Evolutionary conservation across 2,888 invertebrate species (phyloP), one percentile per base, ranked within the genome.

Genomic region (Palloptera scutellata): DNA sequence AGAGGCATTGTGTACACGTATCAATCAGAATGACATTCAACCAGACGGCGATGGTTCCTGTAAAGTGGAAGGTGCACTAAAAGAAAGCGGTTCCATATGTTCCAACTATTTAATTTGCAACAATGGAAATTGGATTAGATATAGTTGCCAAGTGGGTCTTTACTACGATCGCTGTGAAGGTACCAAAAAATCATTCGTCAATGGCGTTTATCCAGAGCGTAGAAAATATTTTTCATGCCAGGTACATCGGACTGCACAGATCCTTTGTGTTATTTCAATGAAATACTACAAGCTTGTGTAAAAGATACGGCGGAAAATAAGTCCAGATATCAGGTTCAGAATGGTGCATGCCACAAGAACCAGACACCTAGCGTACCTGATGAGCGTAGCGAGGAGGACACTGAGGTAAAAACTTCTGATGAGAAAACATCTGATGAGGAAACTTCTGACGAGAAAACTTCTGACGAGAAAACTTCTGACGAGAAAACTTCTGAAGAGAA

Each of bases 181-280:
- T 42, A 67, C 72, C 1, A 66, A 40, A 0, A n/a, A 68, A 1
- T 20, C 64, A 41, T 78, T 76, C 64, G 77, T 75, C 10, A 78
- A 77, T 67, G 61, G 69, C 3, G 74, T 73, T 2, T 70, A 72
- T 45, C 8, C 66, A 15, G 51, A 53, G 2, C 77, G 78, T 60
- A 43, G 40, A 13, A 43, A 53, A n/a, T 75, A 74, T 69, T 64
- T 17, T 1, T 45, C 55, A 9, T 76, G 76, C 51, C 15, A 40
- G 59, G 60, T 1, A 66, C 53, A 13, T 71, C 66, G 8, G 3
- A 4, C 0, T 76, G 77, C 43, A 0, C 15, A 1, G 6, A 0
- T 0, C 70, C 61, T 1, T 67, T 66, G 1, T 54, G 51, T 11
- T 82, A 82, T 70, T 83, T 80, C 60, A 74, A 78, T 45, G 71